These are phyloP conservation scores for Antitype chi DNA, from an alignment of 2,888 invertebrate genomes.

Conservation along the genomic window DNA sequence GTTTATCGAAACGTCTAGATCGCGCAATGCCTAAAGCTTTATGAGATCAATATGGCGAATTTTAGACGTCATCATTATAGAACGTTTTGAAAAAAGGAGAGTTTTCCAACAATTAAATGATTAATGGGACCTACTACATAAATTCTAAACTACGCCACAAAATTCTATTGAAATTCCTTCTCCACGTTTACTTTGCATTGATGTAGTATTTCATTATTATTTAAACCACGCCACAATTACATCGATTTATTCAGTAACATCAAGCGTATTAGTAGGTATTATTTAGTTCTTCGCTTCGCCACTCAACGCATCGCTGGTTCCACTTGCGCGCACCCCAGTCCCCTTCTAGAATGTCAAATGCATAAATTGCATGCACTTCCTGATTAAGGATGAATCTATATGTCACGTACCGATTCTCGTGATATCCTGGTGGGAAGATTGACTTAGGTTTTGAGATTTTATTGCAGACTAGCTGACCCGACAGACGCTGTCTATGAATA, in stretches of 20 bases:
- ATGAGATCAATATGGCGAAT: background rate
- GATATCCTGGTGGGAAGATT: background rate
- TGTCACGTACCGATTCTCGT: background rate
- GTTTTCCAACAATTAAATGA: background rate
- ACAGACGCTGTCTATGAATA: no score
- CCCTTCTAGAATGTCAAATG: conserved; percentile 48
- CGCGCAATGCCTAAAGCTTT: background rate
- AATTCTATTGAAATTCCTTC: background rate
- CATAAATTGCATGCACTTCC: conserved; percentile 56
- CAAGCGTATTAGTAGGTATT: conserved; percentile 1
- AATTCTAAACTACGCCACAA: background rate
- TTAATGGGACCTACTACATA: no score
- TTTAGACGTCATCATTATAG: background rate
- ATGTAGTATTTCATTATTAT: background rate
- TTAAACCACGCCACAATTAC: no score
- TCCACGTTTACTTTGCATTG: no score
- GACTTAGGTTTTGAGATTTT: background rate
- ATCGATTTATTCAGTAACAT: background rate
- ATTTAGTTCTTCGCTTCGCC: conserved; percentile 16
- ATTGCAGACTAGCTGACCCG: no score
- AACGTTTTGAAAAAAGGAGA: no score
- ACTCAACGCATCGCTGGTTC: conserved; percentile 30
- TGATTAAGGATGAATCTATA: conserved; percentile 31
- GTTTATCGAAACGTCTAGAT: background rate
- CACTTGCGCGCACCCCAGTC: conserved; percentile 16